A percentile compares a stretch with the other conserved stretches of the same genome.
Conservation (phyloP, 53 echinoderm and acorn worm species). For the Luidia sarsii region DNA sequence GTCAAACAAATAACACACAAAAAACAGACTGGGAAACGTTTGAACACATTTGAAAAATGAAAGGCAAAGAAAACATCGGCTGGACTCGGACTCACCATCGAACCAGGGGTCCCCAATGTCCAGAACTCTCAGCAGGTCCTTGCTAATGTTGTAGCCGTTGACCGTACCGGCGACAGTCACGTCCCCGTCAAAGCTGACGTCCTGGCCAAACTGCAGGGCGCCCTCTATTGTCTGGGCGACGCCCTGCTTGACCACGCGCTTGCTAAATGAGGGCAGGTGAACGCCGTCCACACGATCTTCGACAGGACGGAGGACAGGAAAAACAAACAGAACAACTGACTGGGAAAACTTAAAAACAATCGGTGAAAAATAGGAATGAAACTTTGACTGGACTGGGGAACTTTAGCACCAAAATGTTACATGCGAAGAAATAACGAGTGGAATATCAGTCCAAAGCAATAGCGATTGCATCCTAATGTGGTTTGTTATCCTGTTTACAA, state of each 20-base stretch:
- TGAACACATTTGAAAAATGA: not conserved
- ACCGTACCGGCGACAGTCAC: slow-evolving; percentile 15
- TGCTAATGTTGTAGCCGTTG: slow-evolving; percentile 10
- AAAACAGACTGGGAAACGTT: no score
- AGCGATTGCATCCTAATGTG: no score
- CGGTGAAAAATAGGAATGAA: not conserved
- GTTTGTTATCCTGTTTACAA: no score
- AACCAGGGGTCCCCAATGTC: not conserved
- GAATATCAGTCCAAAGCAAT: no score
- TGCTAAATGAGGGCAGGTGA: slow-evolving; percentile 26
- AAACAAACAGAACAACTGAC: not conserved
- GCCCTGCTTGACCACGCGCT: not conserved
- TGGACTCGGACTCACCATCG: slow-evolving; percentile 33
- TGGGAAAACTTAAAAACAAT: not conserved
- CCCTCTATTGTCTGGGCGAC: slow-evolving; percentile 26
- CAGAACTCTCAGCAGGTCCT: not conserved
- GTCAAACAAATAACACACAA: no score
- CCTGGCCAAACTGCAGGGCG: slow-evolving; percentile 4
- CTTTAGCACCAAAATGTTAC: no score
- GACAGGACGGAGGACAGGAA: not conserved
- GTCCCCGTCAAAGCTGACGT: slow-evolving; percentile 4
- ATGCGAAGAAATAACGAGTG: no score
- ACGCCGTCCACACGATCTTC: slow-evolving; percentile 34
- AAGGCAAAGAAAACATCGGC: no score
- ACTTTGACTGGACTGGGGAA: no score